phyloP scores from a whole-genome alignment of 2,113 vertebrate genomes.

The Psittacus erithacus region DNA sequence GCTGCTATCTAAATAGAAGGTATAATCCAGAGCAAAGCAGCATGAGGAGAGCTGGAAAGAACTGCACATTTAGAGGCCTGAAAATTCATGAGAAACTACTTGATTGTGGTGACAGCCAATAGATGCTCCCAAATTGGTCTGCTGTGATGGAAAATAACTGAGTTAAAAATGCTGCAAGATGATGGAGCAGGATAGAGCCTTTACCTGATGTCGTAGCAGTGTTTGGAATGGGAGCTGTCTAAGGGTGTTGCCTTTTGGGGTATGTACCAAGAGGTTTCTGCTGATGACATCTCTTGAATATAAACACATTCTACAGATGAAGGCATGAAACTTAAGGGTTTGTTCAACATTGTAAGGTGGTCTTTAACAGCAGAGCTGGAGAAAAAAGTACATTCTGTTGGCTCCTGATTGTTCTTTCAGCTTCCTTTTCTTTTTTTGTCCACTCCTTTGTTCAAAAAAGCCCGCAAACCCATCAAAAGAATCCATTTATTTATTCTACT shows the following conservation, averaged over 20 bases:
- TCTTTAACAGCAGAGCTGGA: background rate
- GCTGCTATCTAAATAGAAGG: background rate
- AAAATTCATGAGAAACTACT: background rate
- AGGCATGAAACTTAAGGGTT: background rate
- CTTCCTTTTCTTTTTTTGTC: background rate
- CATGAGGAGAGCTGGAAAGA: background rate
- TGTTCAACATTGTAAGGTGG: background rate
- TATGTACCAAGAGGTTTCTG: background rate
- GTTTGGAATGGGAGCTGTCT: background rate
- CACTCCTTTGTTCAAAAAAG: no score
- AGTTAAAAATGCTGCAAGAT: accelerated
- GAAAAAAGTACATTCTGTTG: background rate
- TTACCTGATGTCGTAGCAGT: background rate
- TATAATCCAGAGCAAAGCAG: background rate
- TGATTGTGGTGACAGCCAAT: background rate
- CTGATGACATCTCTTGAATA: background rate
- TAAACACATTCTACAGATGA: background rate
- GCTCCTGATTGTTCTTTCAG: background rate
- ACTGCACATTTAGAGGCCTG: background rate
- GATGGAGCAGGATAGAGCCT: no score
- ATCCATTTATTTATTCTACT: background rate
- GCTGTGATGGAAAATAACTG: background rate
- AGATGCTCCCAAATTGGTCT: background rate
- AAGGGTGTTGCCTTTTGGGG: background rate
- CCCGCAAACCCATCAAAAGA: background rate